Conservation (phyloP, 2,113 vertebrate genomes). For the Trogon melanurus region DNA sequence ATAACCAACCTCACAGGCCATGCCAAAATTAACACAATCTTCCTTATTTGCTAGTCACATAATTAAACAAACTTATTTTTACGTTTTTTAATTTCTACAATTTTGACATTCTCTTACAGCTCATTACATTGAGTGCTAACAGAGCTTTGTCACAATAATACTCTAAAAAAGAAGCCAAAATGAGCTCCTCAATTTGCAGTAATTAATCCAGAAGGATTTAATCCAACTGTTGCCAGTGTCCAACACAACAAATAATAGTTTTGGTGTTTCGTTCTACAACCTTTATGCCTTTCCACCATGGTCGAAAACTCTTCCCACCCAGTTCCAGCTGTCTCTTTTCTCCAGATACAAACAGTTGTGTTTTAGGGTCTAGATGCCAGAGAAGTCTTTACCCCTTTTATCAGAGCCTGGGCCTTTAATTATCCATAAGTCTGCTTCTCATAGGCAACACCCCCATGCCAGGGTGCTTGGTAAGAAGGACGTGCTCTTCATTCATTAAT, state of each 20-base stretch:
- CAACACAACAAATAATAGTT: neutral
- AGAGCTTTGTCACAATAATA: neutral
- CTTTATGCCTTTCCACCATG: neutral
- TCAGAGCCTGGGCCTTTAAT: neutral
- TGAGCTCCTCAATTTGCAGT: neutral
- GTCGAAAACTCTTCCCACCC: neutral
- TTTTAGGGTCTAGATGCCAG: neutral
- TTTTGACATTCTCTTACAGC: neutral
- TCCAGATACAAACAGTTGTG: neutral
- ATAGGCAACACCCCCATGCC: neutral
- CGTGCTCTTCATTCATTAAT: neutral
- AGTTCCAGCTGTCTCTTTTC: neutral
- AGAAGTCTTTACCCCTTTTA: neutral
- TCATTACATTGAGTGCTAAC: neutral
- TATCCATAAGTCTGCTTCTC: neutral
- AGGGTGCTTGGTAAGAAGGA: neutral
- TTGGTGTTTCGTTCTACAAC: neutral
- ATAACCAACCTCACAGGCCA: neutral
- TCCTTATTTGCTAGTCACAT: neutral
- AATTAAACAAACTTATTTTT: constrained; percentile 10
- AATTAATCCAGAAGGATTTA: constrained; percentile 46
- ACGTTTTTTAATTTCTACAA: neutral
- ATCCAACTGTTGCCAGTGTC: neutral
- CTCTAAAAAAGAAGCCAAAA: constrained; percentile 31
- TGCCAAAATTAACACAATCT: neutral